phyloP scores from a whole-genome alignment of 2,113 vertebrate species.

The Mastomys natalensis region DNA sequence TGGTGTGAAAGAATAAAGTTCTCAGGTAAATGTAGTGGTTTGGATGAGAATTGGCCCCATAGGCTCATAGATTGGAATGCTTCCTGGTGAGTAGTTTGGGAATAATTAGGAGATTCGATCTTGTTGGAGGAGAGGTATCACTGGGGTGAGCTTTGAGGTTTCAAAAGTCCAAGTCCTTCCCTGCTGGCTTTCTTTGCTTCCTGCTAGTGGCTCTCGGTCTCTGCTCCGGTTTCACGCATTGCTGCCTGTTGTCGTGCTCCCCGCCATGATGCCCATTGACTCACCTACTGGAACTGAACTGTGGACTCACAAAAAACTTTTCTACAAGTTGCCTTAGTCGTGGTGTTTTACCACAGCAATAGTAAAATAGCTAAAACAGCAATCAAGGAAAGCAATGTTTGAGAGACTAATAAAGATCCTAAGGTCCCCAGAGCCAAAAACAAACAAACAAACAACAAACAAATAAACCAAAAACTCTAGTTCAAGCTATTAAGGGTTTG shows the following conservation, averaged over 20 bases:
- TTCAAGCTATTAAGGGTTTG: background rate
- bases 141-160: background rate
- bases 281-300: background rate
- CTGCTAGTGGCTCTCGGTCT: background rate
- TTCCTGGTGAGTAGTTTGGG: background rate
- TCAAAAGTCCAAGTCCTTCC: background rate
- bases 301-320: background rate
- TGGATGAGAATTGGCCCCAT: background rate
- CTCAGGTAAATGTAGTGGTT: background rate
- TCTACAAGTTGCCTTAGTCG: background rate
- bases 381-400: background rate
- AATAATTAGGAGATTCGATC: background rate
- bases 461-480: no score
- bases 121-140: background rate
- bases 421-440: background rate
- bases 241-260: no score
- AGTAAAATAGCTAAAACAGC: background rate
- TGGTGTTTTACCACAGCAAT: background rate
- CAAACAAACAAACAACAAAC: no score
- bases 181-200: background rate
- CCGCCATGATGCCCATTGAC: no score
- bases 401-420: background rate
- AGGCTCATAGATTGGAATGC: background rate
- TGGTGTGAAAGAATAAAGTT: background rate
- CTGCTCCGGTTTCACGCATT: accelerated